Conservation (phyloP, 2,797 vertebrate genomes). For the Kryptolebias ocellatus region DNA sequence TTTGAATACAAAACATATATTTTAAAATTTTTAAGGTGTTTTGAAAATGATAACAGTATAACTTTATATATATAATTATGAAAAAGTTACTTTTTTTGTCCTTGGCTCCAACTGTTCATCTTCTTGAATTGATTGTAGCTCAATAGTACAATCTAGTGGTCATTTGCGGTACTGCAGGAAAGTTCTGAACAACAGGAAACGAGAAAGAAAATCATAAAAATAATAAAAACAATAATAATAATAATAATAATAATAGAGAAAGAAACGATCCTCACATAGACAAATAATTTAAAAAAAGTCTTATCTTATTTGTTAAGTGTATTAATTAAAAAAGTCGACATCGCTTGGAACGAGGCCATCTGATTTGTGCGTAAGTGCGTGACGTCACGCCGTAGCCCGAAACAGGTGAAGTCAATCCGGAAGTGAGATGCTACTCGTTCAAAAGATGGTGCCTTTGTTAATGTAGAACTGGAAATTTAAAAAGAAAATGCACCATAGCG, state of each 20-base stretch:
- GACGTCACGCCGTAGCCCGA: slow-evolving; percentile 35
- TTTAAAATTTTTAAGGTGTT: background rate
- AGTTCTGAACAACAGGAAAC: background rate
- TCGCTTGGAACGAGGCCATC: slow-evolving; percentile 3
- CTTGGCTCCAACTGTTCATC: too few species aligned
- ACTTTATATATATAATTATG: too few species aligned
- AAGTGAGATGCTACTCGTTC: slow-evolving; percentile 45
- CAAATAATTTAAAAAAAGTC: too few species aligned
- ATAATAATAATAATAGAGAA: too few species aligned
- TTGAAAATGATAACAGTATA: too few species aligned
- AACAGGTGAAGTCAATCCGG: slow-evolving; percentile 55
- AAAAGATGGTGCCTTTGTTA: slow-evolving; percentile 17
- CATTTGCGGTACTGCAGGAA: background rate
- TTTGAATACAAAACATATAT: too few species aligned
- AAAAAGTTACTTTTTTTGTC: too few species aligned
- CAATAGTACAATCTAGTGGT: slow-evolving; percentile 12
- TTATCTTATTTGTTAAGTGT: too few species aligned
- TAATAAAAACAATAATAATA: background rate
- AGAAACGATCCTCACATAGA: too few species aligned
- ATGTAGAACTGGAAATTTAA: background rate
- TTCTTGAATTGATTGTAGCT: slow-evolving; percentile 4
- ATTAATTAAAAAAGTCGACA: background rate
- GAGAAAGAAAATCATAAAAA: background rate
- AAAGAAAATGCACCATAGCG: background rate
- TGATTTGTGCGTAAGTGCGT: slow-evolving; percentile 6